Evolutionary conservation across 2,888 invertebrate species (phyloP), one percentile per base, ranked within the genome.

Genomic region (Megalurothrips usitatus): DNA sequence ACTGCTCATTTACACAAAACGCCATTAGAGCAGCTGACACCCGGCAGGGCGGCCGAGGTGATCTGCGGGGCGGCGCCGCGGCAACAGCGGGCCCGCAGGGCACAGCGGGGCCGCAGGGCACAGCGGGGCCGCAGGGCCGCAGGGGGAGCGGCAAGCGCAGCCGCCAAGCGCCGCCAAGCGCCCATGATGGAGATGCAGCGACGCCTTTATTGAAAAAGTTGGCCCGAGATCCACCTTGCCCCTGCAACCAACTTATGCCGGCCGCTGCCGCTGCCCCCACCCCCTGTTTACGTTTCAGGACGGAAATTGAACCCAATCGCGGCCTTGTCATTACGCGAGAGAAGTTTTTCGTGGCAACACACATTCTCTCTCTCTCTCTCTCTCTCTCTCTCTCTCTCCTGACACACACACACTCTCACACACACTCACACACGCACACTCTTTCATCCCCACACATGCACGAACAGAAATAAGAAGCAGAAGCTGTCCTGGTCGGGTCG

Each of bases 271-370:
- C 6, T 43, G 2, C 6, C 6, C 34, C 34, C 34, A 2, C 6
- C 34, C 34, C 34, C 34, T 43, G 34, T 58, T 14, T 19, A 19
- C 68, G 23, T 23, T 19, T 23, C n/a, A 19, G 14, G 58, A 17
- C 19, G 58, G 58, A 12, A 26, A 75, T 75, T 75, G 68, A 75
- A 75, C 23, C 23, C 68, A 75, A 75, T 75, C 68, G 12, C 68
- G 6, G 34, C 34, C 34, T 43, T 43, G 34, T 43, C 34, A 43
- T 43, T 43, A 43, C 34, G 34, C 34, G 34, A 43, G 34, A 43
- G 34, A 43, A 43, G 34, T 43, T 43, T 43, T 43, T 43, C 6
- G 34, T 43, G 34, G 34, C 34, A 2, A 43, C 34, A 43, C 34
- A 43, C 34, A 43, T 43, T 43, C 34, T 43, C 34, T 43, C 6